Base-by-base conservation (phyloP, 2,113 vertebrate genomes). In the Syrmaticus mikado region DNA sequence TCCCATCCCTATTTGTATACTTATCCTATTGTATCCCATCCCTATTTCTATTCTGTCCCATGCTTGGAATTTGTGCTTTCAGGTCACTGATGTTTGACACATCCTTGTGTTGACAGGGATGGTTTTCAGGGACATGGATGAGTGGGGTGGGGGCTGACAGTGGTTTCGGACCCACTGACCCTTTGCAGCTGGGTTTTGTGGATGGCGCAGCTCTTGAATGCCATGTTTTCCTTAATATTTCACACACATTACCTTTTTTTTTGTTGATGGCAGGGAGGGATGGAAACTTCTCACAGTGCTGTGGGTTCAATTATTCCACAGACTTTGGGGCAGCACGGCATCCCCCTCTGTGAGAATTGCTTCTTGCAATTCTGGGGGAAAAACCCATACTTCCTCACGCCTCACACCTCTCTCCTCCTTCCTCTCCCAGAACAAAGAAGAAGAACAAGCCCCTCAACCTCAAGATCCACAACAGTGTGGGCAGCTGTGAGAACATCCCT, bases 361-460 rank as follows among this genome's bases (percentile, higher is more conserved):
- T 67, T 21, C 15, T 22, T 32, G 7, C 38, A 38, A 38, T 38
- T 38, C 38, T 6, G 4, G 2, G 2, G 10, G 25, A 27, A 34
- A 46, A 19, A 36, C 5, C 38, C 14, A 4, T 3, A 4, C 0
- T 45, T 61, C 61, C 60, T 41, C 24, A 6, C 48, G 21, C 10
- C 19, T 90, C 24, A 61, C 46, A 89, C 40, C 66, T 6, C 24
- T 79, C 70, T 67, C 77, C 36, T 41, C 40, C 57, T 70, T 34
- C 84, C 72, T 73, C 72, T 87, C 65, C 48, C 96, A 99, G 99
- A 97, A 97, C 97, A 89, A 99, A 99, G 98, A 99, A 99, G 98
- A 99, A 99, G 97, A 99, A 98, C 97, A 99, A 99, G 83, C 99
- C 99, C 80, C 92, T 99, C 97, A 99, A 99, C 98, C 99, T 99